phyloP scores from a whole-genome alignment of 2,888 invertebrate genomes.

The Drosophila sordidula region DNA sequence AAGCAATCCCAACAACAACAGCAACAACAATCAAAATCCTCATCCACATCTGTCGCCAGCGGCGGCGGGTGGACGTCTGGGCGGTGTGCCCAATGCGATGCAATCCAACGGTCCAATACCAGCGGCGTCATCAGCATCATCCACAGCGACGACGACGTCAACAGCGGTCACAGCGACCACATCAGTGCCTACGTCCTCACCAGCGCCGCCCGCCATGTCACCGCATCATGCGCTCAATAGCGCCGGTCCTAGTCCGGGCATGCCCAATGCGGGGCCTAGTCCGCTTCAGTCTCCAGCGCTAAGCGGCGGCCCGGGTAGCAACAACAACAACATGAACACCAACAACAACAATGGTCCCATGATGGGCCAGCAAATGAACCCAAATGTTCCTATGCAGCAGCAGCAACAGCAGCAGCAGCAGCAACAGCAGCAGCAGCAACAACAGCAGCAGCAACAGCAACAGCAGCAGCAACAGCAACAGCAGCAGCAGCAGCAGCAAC shows the following conservation, averaged over 20 bases:
- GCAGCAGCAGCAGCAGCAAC: slow-evolving; percentile 45
- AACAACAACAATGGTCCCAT: slow-evolving; percentile 80
- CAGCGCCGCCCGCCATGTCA: slow-evolving; percentile 86
- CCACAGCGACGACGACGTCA: slow-evolving; percentile 65
- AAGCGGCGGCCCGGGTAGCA: slow-evolving; percentile 49
- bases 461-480: slow-evolving; percentile 18
- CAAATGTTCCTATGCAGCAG: slow-evolving; percentile 85
- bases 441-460: slow-evolving; percentile 38
- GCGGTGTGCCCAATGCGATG: slow-evolving; percentile 74
- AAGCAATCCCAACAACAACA: slow-evolving; percentile 54
- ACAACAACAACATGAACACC: slow-evolving; percentile 57
- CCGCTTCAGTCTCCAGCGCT: slow-evolving; percentile 79
- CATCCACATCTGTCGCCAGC: slow-evolving; percentile 80
- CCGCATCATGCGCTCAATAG: slow-evolving; percentile 81
- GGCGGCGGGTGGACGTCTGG: slow-evolving; percentile 73
- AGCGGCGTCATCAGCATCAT: slow-evolving; percentile 77
- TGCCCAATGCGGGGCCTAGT: slow-evolving; percentile 76
- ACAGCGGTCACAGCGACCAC: slow-evolving; percentile 70
- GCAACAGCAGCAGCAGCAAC: slow-evolving; percentile 11
- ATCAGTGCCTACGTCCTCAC: slow-evolving; percentile 83
- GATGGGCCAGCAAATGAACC: slow-evolving; percentile 84
- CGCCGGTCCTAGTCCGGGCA: slow-evolving; percentile 80
- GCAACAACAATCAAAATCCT: slow-evolving; percentile 80
- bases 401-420: slow-evolving; percentile 38
- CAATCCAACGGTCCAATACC: slow-evolving; percentile 86